Conservation (phyloP, 2,888 invertebrate species). For the Eristalis intricaria region DNA sequence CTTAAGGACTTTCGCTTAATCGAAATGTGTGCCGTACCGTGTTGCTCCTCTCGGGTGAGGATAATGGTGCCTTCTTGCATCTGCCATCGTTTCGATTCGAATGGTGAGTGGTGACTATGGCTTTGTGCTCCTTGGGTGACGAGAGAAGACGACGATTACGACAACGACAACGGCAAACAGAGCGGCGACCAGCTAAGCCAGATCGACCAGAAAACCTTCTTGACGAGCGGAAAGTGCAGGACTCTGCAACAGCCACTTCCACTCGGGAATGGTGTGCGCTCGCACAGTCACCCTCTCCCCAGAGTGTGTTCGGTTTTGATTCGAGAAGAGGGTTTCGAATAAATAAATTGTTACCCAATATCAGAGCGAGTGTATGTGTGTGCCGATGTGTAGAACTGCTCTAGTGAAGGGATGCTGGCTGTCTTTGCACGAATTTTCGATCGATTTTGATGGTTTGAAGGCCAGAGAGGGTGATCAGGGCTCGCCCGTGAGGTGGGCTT, state of each 20-base stretch:
- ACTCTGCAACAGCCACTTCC: slow-evolving; percentile 30
- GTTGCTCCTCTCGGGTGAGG: slow-evolving; percentile 17
- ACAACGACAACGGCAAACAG: not conserved
- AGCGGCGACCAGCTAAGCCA: slow-evolving; percentile 63
- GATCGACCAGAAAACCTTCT: slow-evolving; percentile 67
- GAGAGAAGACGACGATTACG: slow-evolving; percentile 20
- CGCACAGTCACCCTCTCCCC: slow-evolving; percentile 58
- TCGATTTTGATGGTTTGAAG: not conserved
- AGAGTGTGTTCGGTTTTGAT: slow-evolving; percentile 27
- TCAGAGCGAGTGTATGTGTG: not conserved
- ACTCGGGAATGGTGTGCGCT: slow-evolving; percentile 23
- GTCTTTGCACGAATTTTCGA: not conserved
- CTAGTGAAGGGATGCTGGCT: not conserved
- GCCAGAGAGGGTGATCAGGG: not conserved
- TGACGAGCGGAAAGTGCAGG: slow-evolving; percentile 33
- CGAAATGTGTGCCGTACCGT: slow-evolving; percentile 61
- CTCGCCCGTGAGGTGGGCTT: not conserved
- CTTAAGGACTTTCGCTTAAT: slow-evolving; percentile 58
- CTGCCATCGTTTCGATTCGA: slow-evolving; percentile 54
- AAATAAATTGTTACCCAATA: slow-evolving; percentile 39
- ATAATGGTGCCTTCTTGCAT: slow-evolving; percentile 64
- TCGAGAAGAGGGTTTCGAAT: slow-evolving; percentile 48
- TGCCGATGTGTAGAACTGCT: not conserved
- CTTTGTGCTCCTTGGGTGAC: slow-evolving; percentile 55
- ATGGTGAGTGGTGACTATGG: slow-evolving; percentile 2